A percentile compares a stretch with the other conserved stretches of the same genome.
phyloP scores from a whole-genome alignment of 2,113 vertebrate species.

The Indicator maculatus region DNA sequence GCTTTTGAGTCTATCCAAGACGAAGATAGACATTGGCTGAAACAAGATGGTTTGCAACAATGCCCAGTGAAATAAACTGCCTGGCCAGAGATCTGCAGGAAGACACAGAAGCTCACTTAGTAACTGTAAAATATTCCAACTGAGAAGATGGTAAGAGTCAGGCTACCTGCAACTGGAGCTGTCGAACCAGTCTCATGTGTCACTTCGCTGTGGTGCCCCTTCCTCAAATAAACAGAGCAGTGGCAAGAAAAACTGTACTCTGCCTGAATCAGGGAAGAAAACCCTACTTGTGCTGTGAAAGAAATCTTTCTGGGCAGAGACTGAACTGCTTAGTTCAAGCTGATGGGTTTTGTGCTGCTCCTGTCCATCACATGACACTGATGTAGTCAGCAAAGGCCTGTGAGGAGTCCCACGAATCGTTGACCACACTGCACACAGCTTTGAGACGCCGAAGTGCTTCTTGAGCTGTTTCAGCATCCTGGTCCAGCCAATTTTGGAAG shows the following conservation, averaged over 20 bases:
- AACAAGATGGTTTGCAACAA: background rate
- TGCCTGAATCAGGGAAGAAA: background rate
- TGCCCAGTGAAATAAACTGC: background rate
- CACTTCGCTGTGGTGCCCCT: background rate
- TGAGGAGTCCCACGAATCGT: conserved; percentile 83
- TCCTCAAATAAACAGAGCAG: background rate
- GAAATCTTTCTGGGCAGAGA: background rate
- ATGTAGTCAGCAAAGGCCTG: conserved; percentile 88
- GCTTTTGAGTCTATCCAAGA: background rate
- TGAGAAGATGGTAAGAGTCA: background rate
- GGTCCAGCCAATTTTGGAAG: conserved; percentile 87
- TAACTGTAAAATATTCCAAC: accelerated
- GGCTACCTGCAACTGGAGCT: background rate
- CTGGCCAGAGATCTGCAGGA: background rate
- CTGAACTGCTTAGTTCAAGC: background rate
- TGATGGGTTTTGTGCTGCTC: background rate
- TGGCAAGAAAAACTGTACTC: background rate
- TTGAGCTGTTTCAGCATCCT: conserved; percentile 81
- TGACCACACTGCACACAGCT: conserved; percentile 79
- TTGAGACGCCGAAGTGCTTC: conserved; percentile 79
- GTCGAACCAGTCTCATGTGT: background rate
- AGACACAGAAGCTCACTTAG: background rate
- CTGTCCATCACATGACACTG: conserved; percentile 84
- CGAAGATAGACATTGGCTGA: background rate
- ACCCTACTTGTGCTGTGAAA: background rate